Conservation (phyloP, 2,113 vertebrate species). For the Catharus bicknelli region DNA sequence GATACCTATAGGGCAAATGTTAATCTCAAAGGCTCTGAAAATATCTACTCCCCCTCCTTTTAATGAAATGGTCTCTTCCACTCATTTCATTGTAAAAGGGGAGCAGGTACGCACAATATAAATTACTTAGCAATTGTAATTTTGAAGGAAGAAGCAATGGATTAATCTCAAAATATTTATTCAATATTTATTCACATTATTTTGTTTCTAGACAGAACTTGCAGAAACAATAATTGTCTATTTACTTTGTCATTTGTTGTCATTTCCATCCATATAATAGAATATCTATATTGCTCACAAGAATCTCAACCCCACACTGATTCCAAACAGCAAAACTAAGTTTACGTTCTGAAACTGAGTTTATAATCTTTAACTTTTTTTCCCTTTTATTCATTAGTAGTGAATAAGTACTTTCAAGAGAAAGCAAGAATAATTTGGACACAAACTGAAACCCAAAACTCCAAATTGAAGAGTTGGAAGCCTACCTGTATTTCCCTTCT, state of each 20-base stretch:
- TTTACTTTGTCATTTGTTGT: not conserved
- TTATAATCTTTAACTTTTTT: not conserved
- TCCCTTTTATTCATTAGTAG: not conserved
- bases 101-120: not conserved
- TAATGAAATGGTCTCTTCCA: not conserved
- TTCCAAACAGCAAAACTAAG: not conserved
- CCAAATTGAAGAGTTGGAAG: not conserved
- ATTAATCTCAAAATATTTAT: not conserved
- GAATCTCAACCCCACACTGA: not conserved
- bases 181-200: not conserved
- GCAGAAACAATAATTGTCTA: not conserved
- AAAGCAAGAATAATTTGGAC: not conserved
- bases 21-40: not conserved
- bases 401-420: not conserved
- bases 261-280: not conserved
- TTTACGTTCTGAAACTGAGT: not conserved
- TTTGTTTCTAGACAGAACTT: not conserved
- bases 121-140: not conserved
- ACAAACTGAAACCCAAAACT: not conserved
- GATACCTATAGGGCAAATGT: not conserved
- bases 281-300: not conserved
- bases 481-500: slow-evolving; percentile 89
- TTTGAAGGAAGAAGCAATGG: not conserved
- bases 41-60: not conserved
- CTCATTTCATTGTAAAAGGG: not conserved